Base-by-base conservation (phyloP, 2,888 invertebrate species). In the Callosobruchus maculatus region DNA sequence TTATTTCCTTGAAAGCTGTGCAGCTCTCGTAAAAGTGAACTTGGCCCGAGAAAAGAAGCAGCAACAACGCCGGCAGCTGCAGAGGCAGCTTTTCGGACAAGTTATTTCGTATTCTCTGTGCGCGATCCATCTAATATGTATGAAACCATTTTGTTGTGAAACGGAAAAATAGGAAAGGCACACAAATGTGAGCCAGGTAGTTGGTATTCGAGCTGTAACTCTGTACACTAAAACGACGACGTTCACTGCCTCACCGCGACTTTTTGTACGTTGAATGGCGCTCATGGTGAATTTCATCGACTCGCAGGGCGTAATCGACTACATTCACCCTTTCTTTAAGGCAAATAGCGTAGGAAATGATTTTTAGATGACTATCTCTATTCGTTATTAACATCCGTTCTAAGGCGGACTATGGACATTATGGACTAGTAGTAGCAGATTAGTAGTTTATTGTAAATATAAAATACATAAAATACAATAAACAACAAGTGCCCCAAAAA, bases 181-280 rank as follows among this genome's bases (percentile, higher is more conserved):
- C 68, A 68, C 71, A 73, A 73, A 72, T 31, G 70, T 69, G 67
- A 71, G 71, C 22, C 31, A 20, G 67, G 22, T 75, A 72, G 76
- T 78, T 77, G 74, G 75, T 78, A 78, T 79, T 77, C 77, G 77
- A 78, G 77, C 77, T 79, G 77, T 77, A 74, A 76, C 74, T 77
- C 73, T 76, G 75, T 71, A 72, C 74, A 75, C 74, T 77, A 76
- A 77, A 78, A 73, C 75, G 72, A 78, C 76, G 75, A 75, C 76
- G 68, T 71, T 71, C 66, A 20, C 66, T 66, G 68, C 31, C 21
- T 70, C 67, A 74, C 74, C 49, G 49, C 49, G 13, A 49, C 49
- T 49, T 49, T 49, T 49, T 49, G 49, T 13, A 49, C 49, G 49
- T 18, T 49, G 49, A 49, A 49, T 49, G 49, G 49, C 49, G 49